phyloP scores from a whole-genome alignment of 1,140 invertebrate genomes.

The Rhynchophorus ferrugineus region DNA sequence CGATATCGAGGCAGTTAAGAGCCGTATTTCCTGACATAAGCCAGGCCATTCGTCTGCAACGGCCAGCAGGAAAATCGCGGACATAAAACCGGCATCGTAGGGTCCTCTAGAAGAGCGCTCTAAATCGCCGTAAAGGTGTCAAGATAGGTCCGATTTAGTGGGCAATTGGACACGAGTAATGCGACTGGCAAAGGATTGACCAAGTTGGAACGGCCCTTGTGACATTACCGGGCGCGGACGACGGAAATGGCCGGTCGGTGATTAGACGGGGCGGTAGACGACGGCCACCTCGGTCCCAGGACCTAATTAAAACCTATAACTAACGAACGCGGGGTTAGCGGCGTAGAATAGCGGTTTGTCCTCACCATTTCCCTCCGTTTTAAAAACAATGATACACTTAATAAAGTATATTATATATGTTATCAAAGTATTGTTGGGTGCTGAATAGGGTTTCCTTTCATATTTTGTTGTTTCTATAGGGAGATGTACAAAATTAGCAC shows the following conservation, averaged over 20 bases:
- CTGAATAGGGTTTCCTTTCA: too few relatives aligned
- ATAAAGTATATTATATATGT: too few relatives aligned
- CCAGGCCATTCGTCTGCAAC: background rate
- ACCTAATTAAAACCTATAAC: constrained; percentile 30
- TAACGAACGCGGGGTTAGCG: constrained; percentile 7
- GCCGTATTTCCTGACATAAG: background rate
- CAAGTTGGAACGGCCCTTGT: constrained; percentile 34
- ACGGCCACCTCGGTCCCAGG: constrained; percentile 11
- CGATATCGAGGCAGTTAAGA: background rate
- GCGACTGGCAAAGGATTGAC: constrained; percentile 40
- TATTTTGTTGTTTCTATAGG: too few relatives aligned
- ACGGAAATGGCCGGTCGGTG: constrained; percentile 29
- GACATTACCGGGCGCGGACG: constrained; percentile 37
- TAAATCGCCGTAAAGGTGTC: constrained; percentile 38
- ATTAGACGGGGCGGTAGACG: constrained; percentile 19
- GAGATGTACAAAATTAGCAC: too few relatives aligned
- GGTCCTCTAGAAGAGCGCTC: constrained; percentile 24
- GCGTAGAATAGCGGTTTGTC: too few relatives aligned
- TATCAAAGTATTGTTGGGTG: too few relatives aligned
- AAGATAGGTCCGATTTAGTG: constrained; percentile 42
- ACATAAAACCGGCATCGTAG: constrained; percentile 13
- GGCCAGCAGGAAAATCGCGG: constrained; percentile 1
- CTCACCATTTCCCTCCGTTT: too few relatives aligned
- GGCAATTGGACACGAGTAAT: constrained; percentile 41
- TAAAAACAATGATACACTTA: too few relatives aligned